Conservation (phyloP, 2,113 vertebrate species). For the Hypomesus transpacificus region DNA sequence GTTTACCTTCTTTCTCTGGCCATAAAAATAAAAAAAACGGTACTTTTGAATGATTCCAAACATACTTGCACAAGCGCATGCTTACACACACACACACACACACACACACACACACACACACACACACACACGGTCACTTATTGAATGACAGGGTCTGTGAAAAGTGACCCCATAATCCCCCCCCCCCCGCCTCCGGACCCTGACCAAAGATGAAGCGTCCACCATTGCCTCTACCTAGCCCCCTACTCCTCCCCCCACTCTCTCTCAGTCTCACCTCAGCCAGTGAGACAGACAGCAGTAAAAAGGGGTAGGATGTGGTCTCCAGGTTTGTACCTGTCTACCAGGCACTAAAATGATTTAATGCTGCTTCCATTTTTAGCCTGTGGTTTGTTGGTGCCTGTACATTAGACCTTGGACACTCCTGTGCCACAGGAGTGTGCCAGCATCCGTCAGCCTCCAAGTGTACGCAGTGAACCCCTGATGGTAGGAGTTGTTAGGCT, state of each 20-base stretch:
- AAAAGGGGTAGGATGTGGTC: not conserved
- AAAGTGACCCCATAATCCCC: not conserved
- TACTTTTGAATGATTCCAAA: not conserved
- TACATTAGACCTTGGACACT: not conserved
- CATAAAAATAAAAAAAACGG: conserved; percentile 35
- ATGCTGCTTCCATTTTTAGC: not conserved
- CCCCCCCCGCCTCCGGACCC: not conserved
- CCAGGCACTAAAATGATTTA: not conserved
- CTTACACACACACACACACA: conserved; percentile 22
- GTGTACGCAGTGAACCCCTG: too few relatives aligned
- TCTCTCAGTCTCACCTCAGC: not conserved
- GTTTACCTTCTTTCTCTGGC: conserved; percentile 40
- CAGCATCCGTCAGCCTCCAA: too few relatives aligned
- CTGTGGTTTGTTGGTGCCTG: not conserved
- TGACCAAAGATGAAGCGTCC: not conserved
- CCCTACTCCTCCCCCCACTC: not conserved
- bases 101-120: conserved; percentile 21
- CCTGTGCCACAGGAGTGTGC: too few relatives aligned
- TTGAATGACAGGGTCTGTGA: conserved; percentile 5
- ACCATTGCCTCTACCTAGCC: not conserved
- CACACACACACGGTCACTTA: not conserved
- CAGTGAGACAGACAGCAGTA: not conserved
- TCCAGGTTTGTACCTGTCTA: not conserved
- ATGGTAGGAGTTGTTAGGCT: too few relatives aligned
- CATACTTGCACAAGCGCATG: conserved; percentile 2